Base-by-base conservation (phyloP, 2,888 invertebrate species). In the Pristionchus mayeri region DNA sequence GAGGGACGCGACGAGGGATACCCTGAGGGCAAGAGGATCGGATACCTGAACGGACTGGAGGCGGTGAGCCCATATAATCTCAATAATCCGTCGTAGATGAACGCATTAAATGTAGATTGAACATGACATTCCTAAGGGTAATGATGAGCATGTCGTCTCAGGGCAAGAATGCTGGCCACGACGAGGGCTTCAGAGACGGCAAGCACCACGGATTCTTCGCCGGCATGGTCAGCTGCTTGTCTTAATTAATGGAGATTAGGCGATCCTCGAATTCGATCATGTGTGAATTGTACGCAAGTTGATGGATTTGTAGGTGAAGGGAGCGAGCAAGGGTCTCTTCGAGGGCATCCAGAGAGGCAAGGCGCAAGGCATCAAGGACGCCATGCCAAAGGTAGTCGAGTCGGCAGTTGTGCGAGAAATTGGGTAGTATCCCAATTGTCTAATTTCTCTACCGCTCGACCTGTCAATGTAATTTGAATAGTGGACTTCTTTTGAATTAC, bases 321-420 rank as follows among this genome's bases (percentile, higher is more conserved):
- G 80, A 80, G 80, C 80, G 37, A 40, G 50, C 24, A 21, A 34
- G 6, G 76, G 76, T 30, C 76, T 78, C 76, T 78, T 50, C 76
- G 30, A 50, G 50, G 76, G 76, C 16, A 30, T 40, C 48, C 24
- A 13, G 0, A 30, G 50, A 9, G 76, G 76, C 3, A 78, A 78
- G 76, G 50, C 21, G 21, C 50, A 50, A 7, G 76, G 76, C 27
- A 50, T 50, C 50, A 30, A 24, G 0, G 11, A 11, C 40, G 50
- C 48, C n/a, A 30, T 50, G 34, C 50, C 48, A 2, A 78, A 78
- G 76, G 76, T 50, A 9, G 75, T 18, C 13, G 44, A 44, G n/a
- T n/a, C n/a, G n/a, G n/a, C n/a, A n/a, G n/a, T n/a, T n/a, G n/a
- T n/a, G n/a, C n/a, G n/a, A n/a, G n/a, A n/a, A n/a, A n/a, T n/a